Evolutionary conservation across 2,113 vertebrate species (phyloP).

Genomic region (Seriola quinqueradiata): DNA sequence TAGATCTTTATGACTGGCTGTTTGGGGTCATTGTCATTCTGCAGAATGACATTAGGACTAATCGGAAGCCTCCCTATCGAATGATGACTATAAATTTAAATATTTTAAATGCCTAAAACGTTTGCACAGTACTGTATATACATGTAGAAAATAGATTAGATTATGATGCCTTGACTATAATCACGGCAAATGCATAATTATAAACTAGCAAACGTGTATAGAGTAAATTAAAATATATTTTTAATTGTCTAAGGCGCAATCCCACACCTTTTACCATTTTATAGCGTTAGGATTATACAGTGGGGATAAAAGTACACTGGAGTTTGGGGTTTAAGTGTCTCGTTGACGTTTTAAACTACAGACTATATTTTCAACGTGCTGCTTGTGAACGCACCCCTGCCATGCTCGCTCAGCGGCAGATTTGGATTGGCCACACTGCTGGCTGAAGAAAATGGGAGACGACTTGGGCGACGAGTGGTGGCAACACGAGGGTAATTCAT

Average conservation of each 20-base stretch:
- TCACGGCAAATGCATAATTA: too few relatives aligned
- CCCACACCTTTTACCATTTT: background rate
- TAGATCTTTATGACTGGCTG: background rate
- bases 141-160: too few relatives aligned
- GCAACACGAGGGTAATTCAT: constrained; percentile 60
- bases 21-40: background rate
- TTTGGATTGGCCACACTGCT: constrained; percentile 45
- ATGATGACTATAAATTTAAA: background rate
- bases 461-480: constrained; percentile 82
- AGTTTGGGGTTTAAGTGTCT: background rate
- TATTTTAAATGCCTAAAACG: background rate
- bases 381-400: constrained; percentile 59
- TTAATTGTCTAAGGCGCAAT: background rate
- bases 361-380: background rate
- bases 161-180: too few relatives aligned
- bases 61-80: background rate
- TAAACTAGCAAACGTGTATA: too few relatives aligned
- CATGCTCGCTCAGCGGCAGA: constrained; percentile 46
- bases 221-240: background rate
- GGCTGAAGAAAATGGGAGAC: constrained; percentile 75
- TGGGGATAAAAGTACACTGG: background rate
- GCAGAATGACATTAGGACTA: background rate
- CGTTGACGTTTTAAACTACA: background rate
- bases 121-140: background rate
- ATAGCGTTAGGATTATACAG: background rate